Evolutionary conservation across 2,888 invertebrate genomes (phyloP), one percentile per base, ranked within the genome.

Genomic region (Pristionchus japonicus): DNA sequence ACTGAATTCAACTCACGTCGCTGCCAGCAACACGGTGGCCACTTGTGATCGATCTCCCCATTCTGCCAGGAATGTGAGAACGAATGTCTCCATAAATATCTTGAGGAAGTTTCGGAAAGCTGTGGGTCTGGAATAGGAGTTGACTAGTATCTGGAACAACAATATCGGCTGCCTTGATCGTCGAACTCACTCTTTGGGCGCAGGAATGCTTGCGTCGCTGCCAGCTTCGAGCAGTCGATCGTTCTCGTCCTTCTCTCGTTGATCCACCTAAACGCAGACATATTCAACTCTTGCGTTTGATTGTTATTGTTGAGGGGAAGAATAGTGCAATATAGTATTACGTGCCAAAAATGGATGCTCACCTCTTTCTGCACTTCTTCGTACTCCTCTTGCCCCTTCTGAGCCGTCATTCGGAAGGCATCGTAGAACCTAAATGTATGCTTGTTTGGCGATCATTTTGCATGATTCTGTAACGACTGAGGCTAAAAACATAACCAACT

Each of bases 41-140:
- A 77, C 43, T 15, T 77, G 77, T 11, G 77, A 77, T 77, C 77
- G 77, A 34, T 77, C 77, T 20, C 77, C 77, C 77, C 77, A 77
- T 40, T 77, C 77, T 7, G 77, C 77, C 15, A 77, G 77, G 77
- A 77, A 77, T 1, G 77, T 77, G 47, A 77, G 77, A 1, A 77
- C 77, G 47, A 77, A 77, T 9, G 77, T 77, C 43, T 77, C 77
- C 6, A 43, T 27, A 43, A 77, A 77, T 43, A 77, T 43, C 17
- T 77, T 77, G 27, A 43, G 34, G 77, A 77, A 40, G 0, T 43
- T 43, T 2, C 27, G 23, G 43, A 40, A 77, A 2, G 77, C 77
- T 0, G 43, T 7, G 1, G 77, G 77, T n/a, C 77, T 77, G 43
- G 43, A 43, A 43, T n/a, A n/a, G n/a, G 74, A 64, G n/a, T n/a